Base-by-base conservation (phyloP, 2,113 vertebrate genomes). In the Furnarius figulus region DNA sequence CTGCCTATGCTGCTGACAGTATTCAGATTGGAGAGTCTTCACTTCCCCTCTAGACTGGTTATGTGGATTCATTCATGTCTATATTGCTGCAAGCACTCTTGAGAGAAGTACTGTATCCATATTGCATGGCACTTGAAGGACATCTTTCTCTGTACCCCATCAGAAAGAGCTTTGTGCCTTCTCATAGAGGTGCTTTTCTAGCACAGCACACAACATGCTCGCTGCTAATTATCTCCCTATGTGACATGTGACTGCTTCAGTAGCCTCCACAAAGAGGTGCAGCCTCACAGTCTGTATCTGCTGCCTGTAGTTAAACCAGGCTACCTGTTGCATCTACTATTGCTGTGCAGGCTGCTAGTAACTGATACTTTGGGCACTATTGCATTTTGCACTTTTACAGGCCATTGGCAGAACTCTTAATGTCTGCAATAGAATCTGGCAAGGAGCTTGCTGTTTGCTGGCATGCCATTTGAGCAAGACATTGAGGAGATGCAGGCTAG, bases 201-300 rank as follows among this genome's bases (percentile, higher is more conserved):
- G 66, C 12, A 37, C 47, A 83, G 11, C 6, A 31, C 1, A 3
- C 25, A 55, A 39, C 0, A 0, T 10, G 17, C 31, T 62, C 1
- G 1, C 33, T 39, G 37, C 55, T 67, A 70, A 14, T 76, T 23
- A 80, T 44, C 25, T 80, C 35, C 23, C 35, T 50, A 7, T 21
- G 27, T 55, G 53, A 20, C 14, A 4, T 33, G 12, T 12, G 39
- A 18, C 25, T 79, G 30, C 39, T 46, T 68, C 67, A 21, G 62
- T 18, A 55, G 44, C 42, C 52, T 55, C 56, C 39, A 18, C 20
- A 30, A 50, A 50, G 25, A 3, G 3, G 1, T 27, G 61, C 71
- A 79, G 31, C 9, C 68, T 28, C 25, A 20, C 62, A 50, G 13
- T 4, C 25, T 92, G 1, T 14, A 10, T 20, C 52, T 82, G 42